Evolutionary conservation across 1,140 invertebrate species (phyloP).

Genomic region (Euwallacea similis): DNA sequence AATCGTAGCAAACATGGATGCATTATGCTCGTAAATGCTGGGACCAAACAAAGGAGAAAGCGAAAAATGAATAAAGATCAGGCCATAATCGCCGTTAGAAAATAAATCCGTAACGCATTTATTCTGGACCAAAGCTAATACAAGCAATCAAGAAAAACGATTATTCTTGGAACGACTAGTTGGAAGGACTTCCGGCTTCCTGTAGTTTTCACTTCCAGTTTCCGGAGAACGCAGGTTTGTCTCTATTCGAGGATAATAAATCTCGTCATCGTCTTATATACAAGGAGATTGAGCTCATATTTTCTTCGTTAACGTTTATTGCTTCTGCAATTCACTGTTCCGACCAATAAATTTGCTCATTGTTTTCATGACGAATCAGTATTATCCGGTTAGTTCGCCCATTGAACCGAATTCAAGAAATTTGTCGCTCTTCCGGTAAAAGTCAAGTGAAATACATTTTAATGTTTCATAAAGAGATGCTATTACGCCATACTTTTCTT

Average conservation of each 20-base stretch:
- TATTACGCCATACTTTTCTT: too few relatives aligned
- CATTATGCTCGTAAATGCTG: conserved; percentile 15
- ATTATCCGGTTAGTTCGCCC: conserved; percentile 12
- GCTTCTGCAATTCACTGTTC: conserved; percentile 34
- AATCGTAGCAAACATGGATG: conserved; percentile 21
- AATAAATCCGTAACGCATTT: conserved; percentile 39
- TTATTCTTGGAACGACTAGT: conserved; percentile 43
- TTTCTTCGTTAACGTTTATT: conserved; percentile 39
- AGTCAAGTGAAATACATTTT: too few relatives aligned
- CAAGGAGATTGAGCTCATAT: conserved; percentile 44
- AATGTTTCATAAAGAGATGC: too few relatives aligned
- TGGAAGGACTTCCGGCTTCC: conserved; percentile 46
- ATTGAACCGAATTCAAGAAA: conserved; percentile 14
- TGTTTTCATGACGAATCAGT: conserved; percentile 27
- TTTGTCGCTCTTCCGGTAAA: not conserved
- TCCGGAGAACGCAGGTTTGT: conserved; percentile 45
- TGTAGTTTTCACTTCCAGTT: conserved; percentile 44
- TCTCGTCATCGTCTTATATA: conserved; percentile 42
- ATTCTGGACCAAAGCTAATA: conserved; percentile 36
- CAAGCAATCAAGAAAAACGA: conserved; percentile 43
- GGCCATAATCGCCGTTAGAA: conserved; percentile 34
- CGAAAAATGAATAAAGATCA: conserved; percentile 38
- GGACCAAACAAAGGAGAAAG: conserved; percentile 22
- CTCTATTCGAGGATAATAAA: conserved; percentile 42
- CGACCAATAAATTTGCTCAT: conserved; percentile 34